Evolutionary conservation across 2,888 invertebrate genomes (phyloP).

Genomic region (Amblyjoppa proteus): DNA sequence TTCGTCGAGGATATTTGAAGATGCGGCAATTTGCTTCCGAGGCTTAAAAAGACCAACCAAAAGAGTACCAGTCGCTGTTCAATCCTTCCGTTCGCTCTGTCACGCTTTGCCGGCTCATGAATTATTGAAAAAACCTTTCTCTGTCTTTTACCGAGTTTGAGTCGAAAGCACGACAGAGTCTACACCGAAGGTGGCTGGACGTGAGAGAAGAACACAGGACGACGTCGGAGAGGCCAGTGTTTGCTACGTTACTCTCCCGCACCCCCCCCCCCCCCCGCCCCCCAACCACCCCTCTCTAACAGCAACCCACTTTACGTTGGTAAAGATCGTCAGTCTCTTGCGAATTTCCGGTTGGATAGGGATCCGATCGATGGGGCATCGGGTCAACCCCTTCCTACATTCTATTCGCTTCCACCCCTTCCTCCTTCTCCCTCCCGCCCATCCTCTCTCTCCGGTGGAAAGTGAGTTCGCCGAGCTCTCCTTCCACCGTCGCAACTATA

Average conservation of each 20-base stretch:
- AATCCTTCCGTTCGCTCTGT: neutral
- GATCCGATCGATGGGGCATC: constrained; percentile 60
- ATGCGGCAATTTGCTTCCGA: too few relatives aligned
- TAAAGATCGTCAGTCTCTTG: constrained; percentile 45
- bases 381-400: constrained; percentile 51
- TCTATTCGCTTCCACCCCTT: constrained; percentile 36
- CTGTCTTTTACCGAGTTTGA: constrained; percentile 14
- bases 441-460: constrained; percentile 17
- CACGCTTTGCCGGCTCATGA: constrained; percentile 18
- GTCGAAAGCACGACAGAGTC: constrained; percentile 31
- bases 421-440: neutral
- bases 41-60: neutral
- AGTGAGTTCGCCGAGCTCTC: constrained; percentile 3
- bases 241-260: constrained; percentile 49
- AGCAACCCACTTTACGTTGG: constrained; percentile 45
- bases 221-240: constrained; percentile 41
- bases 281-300: neutral
- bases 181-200: constrained; percentile 39
- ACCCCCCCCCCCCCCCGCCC: constrained; percentile 2
- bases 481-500: neutral
- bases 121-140: constrained; percentile 38
- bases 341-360: constrained; percentile 61
- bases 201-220: constrained; percentile 34
- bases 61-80: neutral
- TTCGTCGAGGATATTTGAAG: too few relatives aligned